A percentile compares a stretch with the other conserved stretches of the same genome.
phyloP scores from a whole-genome alignment of 2,888 invertebrate genomes.

The Ectobius pallidus region DNA sequence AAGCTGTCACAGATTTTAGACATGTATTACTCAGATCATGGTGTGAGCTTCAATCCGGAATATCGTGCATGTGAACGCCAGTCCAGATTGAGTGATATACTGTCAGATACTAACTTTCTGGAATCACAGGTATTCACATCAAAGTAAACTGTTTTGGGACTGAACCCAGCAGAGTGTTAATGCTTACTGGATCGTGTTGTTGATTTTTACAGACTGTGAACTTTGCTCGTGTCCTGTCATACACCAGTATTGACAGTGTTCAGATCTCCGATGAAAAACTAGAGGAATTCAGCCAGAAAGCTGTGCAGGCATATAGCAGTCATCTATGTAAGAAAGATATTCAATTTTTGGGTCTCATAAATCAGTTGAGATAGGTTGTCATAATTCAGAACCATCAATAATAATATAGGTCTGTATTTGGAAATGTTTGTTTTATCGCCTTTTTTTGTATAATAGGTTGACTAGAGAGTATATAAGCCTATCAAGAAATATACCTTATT shows the following conservation, averaged over 20 bases:
- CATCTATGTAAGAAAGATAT: constrained; percentile 21
- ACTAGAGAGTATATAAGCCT: too few species aligned
- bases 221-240: constrained; percentile 29
- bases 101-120: constrained; percentile 54
- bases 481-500: too few species aligned
- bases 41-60: constrained; percentile 58
- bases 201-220: constrained; percentile 16
- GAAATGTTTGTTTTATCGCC: too few species aligned
- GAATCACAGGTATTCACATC: constrained; percentile 58
- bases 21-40: constrained; percentile 79
- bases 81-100: neutral
- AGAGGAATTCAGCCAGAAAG: neutral
- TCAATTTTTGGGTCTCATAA: too few species aligned
- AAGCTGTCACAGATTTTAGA: constrained; percentile 78
- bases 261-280: constrained; percentile 23
- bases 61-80: constrained; percentile 49
- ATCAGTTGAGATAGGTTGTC: too few species aligned
- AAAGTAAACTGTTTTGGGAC: too few species aligned
- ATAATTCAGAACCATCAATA: too few species aligned
- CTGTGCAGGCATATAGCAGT: neutral
- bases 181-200: constrained; percentile 19
- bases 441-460: too few species aligned
- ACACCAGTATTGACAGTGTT: constrained; percentile 4
- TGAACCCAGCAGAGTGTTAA: too few species aligned
- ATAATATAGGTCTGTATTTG: too few species aligned